Evolutionary conservation across 2,113 vertebrate species (phyloP).

Genomic region (Eulemur rufifrons): DNA sequence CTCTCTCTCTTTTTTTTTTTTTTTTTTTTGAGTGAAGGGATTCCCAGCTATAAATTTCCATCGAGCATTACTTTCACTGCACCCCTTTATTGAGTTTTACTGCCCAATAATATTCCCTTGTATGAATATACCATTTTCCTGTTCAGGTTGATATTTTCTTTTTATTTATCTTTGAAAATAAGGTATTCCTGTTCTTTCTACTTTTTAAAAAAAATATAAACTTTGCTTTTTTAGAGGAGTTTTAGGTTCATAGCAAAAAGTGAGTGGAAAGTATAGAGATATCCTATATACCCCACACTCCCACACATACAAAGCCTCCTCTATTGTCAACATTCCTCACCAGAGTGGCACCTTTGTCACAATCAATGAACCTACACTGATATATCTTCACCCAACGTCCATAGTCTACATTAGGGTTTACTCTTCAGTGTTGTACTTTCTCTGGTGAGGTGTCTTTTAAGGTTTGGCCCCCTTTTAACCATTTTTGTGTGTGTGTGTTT

Average conservation of each 20-base stretch:
- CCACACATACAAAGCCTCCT: not conserved
- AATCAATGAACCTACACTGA: not conserved
- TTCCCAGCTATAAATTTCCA: not conserved
- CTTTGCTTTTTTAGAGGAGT: not conserved
- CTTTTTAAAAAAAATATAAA: not conserved
- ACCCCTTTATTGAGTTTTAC: not conserved
- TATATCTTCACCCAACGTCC: not conserved
- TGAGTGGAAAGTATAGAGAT: not conserved
- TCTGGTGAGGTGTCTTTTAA: not conserved
- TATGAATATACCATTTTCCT: not conserved
- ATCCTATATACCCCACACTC: too few species aligned
- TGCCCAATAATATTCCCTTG: not conserved
- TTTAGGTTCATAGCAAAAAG: not conserved
- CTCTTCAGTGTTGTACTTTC: not conserved
- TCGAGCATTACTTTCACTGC: not conserved
- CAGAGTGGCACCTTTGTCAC: not conserved
- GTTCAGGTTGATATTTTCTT: not conserved
- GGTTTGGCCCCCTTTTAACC: not conserved
- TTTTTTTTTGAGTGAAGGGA: not conserved
- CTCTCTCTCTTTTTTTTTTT: too few species aligned
- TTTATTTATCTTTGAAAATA: not conserved
- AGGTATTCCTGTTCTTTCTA: not conserved
- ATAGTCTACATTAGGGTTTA: not conserved
- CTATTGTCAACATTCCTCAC: not conserved
- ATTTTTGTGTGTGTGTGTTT: not conserved